Conservation (phyloP, 2,888 invertebrate species). For the Chloroclystis v-ata region DNA sequence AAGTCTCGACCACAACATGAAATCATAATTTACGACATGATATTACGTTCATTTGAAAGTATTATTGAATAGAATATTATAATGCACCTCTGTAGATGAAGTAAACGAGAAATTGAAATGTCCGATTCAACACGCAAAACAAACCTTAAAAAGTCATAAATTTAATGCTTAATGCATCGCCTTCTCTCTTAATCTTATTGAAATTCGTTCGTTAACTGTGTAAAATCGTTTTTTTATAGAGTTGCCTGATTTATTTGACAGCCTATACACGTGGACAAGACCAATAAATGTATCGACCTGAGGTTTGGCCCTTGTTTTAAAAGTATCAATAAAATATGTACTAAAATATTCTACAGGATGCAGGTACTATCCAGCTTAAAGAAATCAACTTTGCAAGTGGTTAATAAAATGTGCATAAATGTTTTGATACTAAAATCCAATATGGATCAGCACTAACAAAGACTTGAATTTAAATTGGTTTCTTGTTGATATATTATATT, state of each 20-base stretch:
- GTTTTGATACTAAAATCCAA: neutral
- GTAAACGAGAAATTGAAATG: conserved; percentile 29
- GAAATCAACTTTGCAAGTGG: neutral
- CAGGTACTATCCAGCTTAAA: neutral
- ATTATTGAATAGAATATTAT: conserved; percentile 29
- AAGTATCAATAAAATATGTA: conserved; percentile 33
- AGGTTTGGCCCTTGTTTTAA: conserved; percentile 60
- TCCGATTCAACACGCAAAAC: conserved; percentile 29
- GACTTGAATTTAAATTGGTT: neutral
- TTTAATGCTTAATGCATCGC: conserved; percentile 29
- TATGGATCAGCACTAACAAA: too few species aligned
- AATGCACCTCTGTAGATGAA: conserved; percentile 18
- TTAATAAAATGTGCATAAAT: neutral
- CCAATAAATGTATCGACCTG: conserved; percentile 64
- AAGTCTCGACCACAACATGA: conserved; percentile 39
- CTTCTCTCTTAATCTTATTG: conserved; percentile 56
- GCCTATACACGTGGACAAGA: conserved; percentile 54
- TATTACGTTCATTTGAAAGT: conserved; percentile 24
- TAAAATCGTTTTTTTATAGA: conserved; percentile 64
- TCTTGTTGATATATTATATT: neutral
- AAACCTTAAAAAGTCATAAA: conserved; percentile 28
- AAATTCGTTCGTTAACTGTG: conserved; percentile 58
- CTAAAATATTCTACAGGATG: neutral
- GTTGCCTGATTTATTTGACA: conserved; percentile 68
- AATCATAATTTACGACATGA: conserved; percentile 30